Percentiles rank a stretch among this genome's conserved stretches.
Evolutionary conservation across 1,140 invertebrate species (phyloP).

Genomic region (Sycophaga agraensis): DNA sequence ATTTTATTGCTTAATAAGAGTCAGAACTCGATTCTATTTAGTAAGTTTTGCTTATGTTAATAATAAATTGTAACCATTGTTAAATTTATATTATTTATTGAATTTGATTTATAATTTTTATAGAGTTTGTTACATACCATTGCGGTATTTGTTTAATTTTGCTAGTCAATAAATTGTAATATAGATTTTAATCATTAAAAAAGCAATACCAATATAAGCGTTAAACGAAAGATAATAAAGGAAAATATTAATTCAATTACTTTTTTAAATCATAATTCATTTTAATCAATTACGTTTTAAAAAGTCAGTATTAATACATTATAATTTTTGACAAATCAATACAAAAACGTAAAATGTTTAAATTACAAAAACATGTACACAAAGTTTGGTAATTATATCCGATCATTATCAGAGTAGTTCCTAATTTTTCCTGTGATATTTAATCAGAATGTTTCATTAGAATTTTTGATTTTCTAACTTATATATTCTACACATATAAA

Average conservation of each 20-base stretch:
- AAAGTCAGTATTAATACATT: constrained; percentile 3
- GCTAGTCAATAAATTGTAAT: neutral
- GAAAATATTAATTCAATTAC: neutral
- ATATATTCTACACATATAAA: neutral
- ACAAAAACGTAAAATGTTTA: too few species aligned
- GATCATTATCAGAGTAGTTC: constrained; percentile 4
- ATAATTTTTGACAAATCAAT: neutral
- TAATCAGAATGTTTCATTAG: neutral
- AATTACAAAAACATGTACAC: too few species aligned
- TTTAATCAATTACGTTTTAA: too few species aligned
- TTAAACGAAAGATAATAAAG: constrained; percentile 4
- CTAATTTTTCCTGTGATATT: constrained; percentile 7
- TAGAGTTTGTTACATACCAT: neutral
- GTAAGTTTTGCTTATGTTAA: too few species aligned
- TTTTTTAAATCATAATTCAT: too few species aligned
- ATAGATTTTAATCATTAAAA: too few species aligned
- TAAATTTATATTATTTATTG: neutral
- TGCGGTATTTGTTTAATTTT: too few species aligned
- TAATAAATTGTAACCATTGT: neutral
- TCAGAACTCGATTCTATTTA: too few species aligned
- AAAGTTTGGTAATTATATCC: too few species aligned
- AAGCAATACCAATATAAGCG: too few species aligned
- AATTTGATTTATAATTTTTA: constrained; percentile 5
- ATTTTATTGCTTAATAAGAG: too few species aligned
- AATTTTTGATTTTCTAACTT: neutral